Evolutionary conservation across 1,140 invertebrate species (phyloP).

Genomic region (Bombus pascuorum): DNA sequence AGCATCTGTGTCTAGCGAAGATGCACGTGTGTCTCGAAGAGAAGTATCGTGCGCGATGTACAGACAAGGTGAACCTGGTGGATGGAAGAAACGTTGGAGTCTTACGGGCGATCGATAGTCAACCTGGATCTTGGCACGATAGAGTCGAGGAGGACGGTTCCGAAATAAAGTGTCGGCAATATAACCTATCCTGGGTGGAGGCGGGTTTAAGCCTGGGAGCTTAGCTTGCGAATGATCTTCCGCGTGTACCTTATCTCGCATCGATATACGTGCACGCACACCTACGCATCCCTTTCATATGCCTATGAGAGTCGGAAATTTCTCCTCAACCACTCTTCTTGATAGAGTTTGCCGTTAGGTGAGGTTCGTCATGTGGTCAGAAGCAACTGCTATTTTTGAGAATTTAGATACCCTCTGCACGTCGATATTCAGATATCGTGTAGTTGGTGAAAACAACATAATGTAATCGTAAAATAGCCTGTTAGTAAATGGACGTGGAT

Average conservation of each 20-base stretch:
- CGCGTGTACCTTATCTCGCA: slow-evolving; percentile 50
- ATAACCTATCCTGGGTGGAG: slow-evolving; percentile 52
- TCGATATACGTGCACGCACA: slow-evolving; percentile 43
- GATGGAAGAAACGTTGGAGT: slow-evolving; percentile 39
- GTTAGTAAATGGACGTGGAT: no score
- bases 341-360: neutral
- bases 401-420: neutral
- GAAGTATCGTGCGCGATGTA: slow-evolving; percentile 24
- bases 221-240: slow-evolving; percentile 63
- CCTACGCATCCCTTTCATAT: slow-evolving; percentile 7
- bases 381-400: neutral
- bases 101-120: slow-evolving; percentile 60
- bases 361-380: neutral
- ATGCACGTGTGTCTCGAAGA: neutral
- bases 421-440: neutral
- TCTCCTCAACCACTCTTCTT: neutral
- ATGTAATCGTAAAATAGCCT: no score
- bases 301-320: neutral
- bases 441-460: no score
- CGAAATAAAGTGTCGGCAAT: slow-evolving; percentile 66
- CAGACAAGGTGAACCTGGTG: neutral
- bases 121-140: slow-evolving; percentile 61
- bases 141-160: slow-evolving; percentile 59
- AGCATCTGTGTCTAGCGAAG: neutral
- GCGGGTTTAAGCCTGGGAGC: slow-evolving; percentile 58